A percentile compares a stretch with the other conserved stretches of the same genome.
Evolutionary conservation across 2,888 invertebrate species (phyloP).

Genomic region (Tetranychus piercei): DNA sequence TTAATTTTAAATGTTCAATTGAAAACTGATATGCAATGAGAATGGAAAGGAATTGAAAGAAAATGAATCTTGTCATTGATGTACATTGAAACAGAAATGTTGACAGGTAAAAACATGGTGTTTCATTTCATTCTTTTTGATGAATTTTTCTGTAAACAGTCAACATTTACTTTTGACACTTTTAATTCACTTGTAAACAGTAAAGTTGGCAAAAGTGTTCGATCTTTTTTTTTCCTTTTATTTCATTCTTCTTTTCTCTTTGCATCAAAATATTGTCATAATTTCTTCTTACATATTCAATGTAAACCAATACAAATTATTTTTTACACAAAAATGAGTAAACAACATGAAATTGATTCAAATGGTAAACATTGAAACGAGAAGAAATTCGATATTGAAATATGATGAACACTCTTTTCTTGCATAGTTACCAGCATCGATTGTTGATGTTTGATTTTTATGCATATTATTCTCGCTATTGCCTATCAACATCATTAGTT

Average conservation of each 20-base stretch:
- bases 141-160: background rate
- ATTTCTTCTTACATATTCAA: constrained; percentile 4
- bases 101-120: background rate
- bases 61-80: background rate
- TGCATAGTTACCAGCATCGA: background rate
- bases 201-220: background rate
- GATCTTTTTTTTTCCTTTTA: background rate
- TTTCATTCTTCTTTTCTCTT: background rate
- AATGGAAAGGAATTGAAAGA: no score
- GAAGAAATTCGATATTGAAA: background rate
- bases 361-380: background rate
- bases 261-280: no score
- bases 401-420: background rate
- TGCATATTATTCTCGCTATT: background rate
- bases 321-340: no score
- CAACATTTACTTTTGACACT: background rate
- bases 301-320: background rate
- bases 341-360: no score
- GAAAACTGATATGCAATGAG: no score
- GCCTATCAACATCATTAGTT: no score
- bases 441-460: background rate
- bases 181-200: background rate
- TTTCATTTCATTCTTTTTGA: background rate
- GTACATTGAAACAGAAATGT: background rate
- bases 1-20: no score